Conservation (phyloP, 2,888 invertebrate genomes). For the Amiota mariae region DNA sequence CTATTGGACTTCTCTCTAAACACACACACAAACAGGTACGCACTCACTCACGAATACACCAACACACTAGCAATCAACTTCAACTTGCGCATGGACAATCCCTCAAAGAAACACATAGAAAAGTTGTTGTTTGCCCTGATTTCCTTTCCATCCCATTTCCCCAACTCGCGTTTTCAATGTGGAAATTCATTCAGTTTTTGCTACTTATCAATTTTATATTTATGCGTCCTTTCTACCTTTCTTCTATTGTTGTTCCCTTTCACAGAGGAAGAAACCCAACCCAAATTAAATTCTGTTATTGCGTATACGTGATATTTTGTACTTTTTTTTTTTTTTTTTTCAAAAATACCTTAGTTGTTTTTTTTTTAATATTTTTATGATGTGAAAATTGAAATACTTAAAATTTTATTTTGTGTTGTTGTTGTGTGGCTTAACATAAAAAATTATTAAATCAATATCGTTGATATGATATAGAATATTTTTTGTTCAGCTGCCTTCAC, state of each 20-base stretch:
- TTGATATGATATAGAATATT: too few species aligned
- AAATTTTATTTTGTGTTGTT: too few species aligned
- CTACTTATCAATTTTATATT: constrained; percentile 30
- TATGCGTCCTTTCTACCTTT: not conserved
- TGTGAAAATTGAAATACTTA: too few species aligned
- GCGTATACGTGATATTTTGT: too few species aligned
- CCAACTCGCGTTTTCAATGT: constrained; percentile 32
- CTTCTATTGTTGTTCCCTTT: too few species aligned
- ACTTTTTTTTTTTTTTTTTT: too few species aligned
- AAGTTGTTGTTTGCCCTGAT: not conserved
- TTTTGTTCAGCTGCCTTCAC: constrained; percentile 52
- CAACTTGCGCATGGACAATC: not conserved
- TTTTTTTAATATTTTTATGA: too few species aligned
- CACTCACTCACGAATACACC: not conserved
- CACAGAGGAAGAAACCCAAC: too few species aligned
- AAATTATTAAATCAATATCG: not conserved
- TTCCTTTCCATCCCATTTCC: constrained; percentile 53
- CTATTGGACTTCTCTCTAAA: not conserved
- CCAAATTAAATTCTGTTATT: too few species aligned
- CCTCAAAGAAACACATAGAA: not conserved
- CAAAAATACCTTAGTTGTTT: too few species aligned
- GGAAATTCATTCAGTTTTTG: constrained; percentile 64
- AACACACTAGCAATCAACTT: constrained; percentile 2
- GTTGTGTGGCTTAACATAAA: not conserved
- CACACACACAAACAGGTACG: not conserved